phyloP scores from a whole-genome alignment of 1,140 invertebrate genomes.

The Notospermus geniculatus region DNA sequence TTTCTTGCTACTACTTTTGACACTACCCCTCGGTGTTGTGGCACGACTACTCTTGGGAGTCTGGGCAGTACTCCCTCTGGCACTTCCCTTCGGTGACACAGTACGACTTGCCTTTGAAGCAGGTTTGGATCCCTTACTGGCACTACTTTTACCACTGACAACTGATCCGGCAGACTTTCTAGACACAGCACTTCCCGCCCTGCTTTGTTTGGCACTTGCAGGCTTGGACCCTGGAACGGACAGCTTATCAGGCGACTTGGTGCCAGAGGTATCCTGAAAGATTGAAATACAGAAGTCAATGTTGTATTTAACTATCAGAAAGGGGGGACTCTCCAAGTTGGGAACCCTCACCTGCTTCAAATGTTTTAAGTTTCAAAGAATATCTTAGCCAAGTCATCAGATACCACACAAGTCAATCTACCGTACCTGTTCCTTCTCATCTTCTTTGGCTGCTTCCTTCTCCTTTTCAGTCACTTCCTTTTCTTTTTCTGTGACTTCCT shows the following conservation, averaged over 20 bases:
- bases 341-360: no score
- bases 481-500: not conserved
- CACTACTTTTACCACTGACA: not conserved
- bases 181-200: not conserved
- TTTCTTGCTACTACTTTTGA: not conserved
- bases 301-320: constrained; percentile 72
- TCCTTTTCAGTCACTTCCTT: constrained; percentile 2
- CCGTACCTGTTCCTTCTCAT: not conserved
- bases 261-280: constrained; percentile 73
- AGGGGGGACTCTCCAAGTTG: no score
- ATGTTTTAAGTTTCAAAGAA: no score
- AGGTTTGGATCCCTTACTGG: no score
- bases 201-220: not conserved
- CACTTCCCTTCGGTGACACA: no score
- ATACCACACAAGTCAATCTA: not conserved
- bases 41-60: not conserved
- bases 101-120: no score
- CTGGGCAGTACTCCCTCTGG: no score
- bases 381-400: no score
- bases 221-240: not conserved
- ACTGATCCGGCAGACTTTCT: not conserved
- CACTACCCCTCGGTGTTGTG: not conserved
- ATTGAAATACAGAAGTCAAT: constrained; percentile 76
- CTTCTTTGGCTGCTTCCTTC: not conserved
- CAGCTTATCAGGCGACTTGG: constrained; percentile 59